Conservation (phyloP, 2,113 vertebrate genomes). For the Plecotus auritus region DNA sequence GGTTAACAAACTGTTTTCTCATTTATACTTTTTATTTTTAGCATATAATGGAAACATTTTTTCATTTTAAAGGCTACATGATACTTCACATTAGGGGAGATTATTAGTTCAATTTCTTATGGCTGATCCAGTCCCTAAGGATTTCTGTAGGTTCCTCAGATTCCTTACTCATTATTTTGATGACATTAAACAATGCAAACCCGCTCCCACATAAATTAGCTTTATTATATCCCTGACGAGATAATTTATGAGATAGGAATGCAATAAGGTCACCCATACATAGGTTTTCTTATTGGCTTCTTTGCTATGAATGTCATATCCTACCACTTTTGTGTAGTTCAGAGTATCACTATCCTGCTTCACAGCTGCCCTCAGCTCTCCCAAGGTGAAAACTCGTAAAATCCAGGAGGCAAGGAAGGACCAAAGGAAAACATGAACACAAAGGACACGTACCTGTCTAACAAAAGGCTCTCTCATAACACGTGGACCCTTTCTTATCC, state of each 20-base stretch:
- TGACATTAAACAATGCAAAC: background rate
- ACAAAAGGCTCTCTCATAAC: constrained; percentile 71
- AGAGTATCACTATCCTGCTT: background rate
- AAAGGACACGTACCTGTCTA: constrained; percentile 40
- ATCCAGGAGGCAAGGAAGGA: constrained; percentile 40
- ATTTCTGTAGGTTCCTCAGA: constrained; percentile 49
- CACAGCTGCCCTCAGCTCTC: constrained; percentile 18
- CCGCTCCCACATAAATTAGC: constrained; percentile 35
- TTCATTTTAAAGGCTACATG: background rate
- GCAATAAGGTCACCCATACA: constrained; percentile 44
- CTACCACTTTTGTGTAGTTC: background rate
- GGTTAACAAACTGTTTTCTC: background rate
- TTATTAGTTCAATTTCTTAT: constrained; percentile 5
- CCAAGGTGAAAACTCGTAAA: constrained; percentile 56
- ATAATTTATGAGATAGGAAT: constrained; percentile 73
- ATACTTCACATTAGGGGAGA: constrained; percentile 50
- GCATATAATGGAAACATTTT: background rate
- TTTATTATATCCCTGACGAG: constrained; percentile 74
- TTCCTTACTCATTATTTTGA: constrained; percentile 58
- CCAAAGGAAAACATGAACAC: constrained; percentile 40
- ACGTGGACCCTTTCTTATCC: constrained; percentile 62
- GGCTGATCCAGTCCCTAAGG: constrained; percentile 46
- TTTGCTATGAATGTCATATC: background rate
- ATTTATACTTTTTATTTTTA: constrained; percentile 14
- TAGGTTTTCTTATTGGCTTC: background rate